Evolutionary conservation across 2,797 vertebrate species (phyloP), one percentile per base, ranked within the genome.

Genomic region (Clarias platycephalus): DNA sequence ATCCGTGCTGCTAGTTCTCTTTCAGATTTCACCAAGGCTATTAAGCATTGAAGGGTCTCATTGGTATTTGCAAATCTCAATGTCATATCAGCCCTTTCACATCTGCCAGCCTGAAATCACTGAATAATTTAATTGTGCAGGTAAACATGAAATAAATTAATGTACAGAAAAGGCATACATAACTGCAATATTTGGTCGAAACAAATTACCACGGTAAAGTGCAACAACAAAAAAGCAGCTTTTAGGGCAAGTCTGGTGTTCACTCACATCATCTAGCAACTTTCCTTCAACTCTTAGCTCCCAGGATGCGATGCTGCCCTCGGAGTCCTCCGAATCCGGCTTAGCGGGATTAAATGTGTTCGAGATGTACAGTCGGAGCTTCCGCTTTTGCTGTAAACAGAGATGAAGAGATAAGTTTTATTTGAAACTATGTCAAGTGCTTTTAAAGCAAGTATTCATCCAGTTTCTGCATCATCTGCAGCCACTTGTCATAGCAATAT

Each of bases 271-370:
- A 88, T 99, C 98, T 85, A 99, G 94, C 84, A 99, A 90, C 88
- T 99, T 99, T 74, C 98, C 98, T 88, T 99, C 98, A 28, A 99
- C 98, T 1, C 98, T 95, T 86, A 99, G 95, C 89, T 99, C 98
- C 98, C 98, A 99, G 0, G 98, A 99, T 80, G 98, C 98, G 86
- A 99, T 98, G 94, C 97, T 99, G 93, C 98, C 98, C 0, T 99
- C 98, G 0, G 98, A 98, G 91, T 99, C 98, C 2, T 99, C 98
- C 0, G 97, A 97, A 0, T 99, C 98, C 0, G 97, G 96, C 88
- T 98, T 97, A 53, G 98, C 97, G 0, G 98, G 98, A 92, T 99
- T 99, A 91, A 98, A 99, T 2, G 98, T 99, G 92, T 99, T 99
- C 85, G 98, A 99, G 91, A 99, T 99, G 91, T 99, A 99, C 84